A percentile compares a stretch with the other conserved stretches of the same genome.
phyloP scores from a whole-genome alignment of 1,140 invertebrate species.

The Papilio polytes region DNA sequence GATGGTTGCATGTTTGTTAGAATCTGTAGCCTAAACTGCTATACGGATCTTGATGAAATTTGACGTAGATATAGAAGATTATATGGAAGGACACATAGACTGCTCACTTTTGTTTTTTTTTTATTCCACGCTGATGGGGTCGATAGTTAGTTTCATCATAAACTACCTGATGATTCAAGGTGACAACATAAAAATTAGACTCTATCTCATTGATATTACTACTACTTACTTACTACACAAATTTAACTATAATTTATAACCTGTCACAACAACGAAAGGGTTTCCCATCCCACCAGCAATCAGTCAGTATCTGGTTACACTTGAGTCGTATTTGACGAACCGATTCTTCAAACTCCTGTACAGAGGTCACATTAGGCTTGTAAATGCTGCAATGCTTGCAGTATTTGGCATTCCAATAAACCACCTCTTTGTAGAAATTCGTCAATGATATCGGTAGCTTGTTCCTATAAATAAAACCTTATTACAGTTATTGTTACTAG shows the following conservation, averaged over 20 bases:
- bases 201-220: no score
- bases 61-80: no score
- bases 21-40: no score
- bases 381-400: constrained; percentile 61
- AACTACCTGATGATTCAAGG: no score
- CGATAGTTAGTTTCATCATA: no score
- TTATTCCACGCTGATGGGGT: no score
- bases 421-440: constrained; percentile 62
- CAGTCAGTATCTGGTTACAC: constrained; percentile 59
- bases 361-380: constrained; percentile 58
- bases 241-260: constrained; percentile 44
- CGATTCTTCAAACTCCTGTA: constrained; percentile 50
- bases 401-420: constrained; percentile 62
- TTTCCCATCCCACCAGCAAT: constrained; percentile 65
- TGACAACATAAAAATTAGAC: no score
- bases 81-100: no score
- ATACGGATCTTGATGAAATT: no score
- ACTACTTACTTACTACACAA: no score
- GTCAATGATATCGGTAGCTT: constrained; percentile 50
- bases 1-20: no score
- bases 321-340: constrained; percentile 52
- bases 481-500: neutral
- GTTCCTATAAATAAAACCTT: constrained; percentile 48
- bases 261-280: constrained; percentile 69
- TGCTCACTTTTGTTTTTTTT: no score